Evolutionary conservation across 1,140 invertebrate genomes (phyloP), one percentile per base, ranked within the genome.

Genomic region (Calliphora vicina): DNA sequence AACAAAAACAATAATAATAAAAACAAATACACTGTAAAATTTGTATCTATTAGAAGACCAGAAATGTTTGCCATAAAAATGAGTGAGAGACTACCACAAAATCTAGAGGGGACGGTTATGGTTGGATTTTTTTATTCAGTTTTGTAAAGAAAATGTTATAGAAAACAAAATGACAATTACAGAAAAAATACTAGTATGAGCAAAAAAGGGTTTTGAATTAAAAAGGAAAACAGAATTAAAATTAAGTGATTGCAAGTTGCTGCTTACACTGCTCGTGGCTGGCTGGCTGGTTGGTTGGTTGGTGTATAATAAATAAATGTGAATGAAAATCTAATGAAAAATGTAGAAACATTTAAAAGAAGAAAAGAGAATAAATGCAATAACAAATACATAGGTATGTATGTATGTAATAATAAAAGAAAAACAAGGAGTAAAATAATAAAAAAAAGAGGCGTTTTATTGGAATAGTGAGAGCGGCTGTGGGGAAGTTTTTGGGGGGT

Each of bases 91-190:
- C 35, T 23, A 78, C 35, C 25, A 23, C 5, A 43, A 78, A 45
- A 23, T 78, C 15, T 78, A 78, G 74, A 78, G 74, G 10, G 74
- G 20, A 78, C n/a, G 74, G 35, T 78, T 78, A 45, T 78, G 74
- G 35, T 78, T 74, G 35, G 1, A 8, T 35, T 35, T 35, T 35
- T 35, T 8, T 35, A 35, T 10, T 35, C 35, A 8, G 35, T 35
- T 35, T 73, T 73, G 73, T 35, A 17, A 57, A 57, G 15, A 57
- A 57, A 57, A 35, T 35, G 35, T 8, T n/a, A 35, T 5, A 6
- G 6, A 35, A 35, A 35, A 35, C 35, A 35, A 35, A 35, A 35
- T 35, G 35, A 35, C 5, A 50, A 50, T 13, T 50, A 50, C 17
- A 50, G 13, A 50, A 50, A 50, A 50, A n/a, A n/a, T n/a, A n/a